phyloP scores from a whole-genome alignment of 2,888 invertebrate genomes.

The Asteroscopus sphinx region DNA sequence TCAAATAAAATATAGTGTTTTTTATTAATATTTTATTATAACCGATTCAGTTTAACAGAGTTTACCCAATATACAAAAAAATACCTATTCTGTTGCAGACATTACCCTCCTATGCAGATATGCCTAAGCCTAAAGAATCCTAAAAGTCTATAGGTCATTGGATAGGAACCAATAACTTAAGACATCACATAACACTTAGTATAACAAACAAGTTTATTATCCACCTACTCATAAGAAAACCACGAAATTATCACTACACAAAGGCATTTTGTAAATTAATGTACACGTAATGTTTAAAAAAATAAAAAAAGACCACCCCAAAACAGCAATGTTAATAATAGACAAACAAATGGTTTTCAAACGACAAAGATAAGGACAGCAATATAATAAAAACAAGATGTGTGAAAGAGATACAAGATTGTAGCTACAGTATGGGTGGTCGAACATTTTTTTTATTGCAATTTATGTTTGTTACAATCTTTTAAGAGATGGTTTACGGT shows the following conservation, averaged over 20 bases:
- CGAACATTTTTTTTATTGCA: conserved; percentile 76
- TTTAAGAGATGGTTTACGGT: conserved; percentile 61
- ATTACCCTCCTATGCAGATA: too few relatives aligned
- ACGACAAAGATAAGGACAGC: conserved; percentile 61
- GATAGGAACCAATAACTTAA: not conserved
- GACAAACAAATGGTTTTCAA: conserved; percentile 77
- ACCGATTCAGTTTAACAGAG: too few relatives aligned
- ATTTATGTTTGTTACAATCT: conserved; percentile 75
- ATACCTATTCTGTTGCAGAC: too few relatives aligned
- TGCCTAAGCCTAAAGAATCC: too few relatives aligned
- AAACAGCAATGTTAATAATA: conserved; percentile 82
- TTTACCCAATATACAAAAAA: too few relatives aligned
- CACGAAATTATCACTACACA: conserved; percentile 16
- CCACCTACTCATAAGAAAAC: conserved; percentile 11
- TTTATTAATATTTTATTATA: too few relatives aligned
- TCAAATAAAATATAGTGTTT: too few relatives aligned
- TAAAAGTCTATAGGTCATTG: too few relatives aligned
- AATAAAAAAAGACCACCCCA: conserved; percentile 82
- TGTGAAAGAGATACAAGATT: conserved; percentile 63
- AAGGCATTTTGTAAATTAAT: conserved; percentile 42
- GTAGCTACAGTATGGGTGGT: conserved; percentile 81
- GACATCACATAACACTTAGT: not conserved
- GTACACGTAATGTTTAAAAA: conserved; percentile 49
- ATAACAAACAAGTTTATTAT: conserved; percentile 6
- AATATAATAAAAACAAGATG: conserved; percentile 25